These are phyloP conservation scores for Caenorhabditis wallacei DNA, from an alignment of 2,888 invertebrate genomes.

Conservation along the genomic window DNA sequence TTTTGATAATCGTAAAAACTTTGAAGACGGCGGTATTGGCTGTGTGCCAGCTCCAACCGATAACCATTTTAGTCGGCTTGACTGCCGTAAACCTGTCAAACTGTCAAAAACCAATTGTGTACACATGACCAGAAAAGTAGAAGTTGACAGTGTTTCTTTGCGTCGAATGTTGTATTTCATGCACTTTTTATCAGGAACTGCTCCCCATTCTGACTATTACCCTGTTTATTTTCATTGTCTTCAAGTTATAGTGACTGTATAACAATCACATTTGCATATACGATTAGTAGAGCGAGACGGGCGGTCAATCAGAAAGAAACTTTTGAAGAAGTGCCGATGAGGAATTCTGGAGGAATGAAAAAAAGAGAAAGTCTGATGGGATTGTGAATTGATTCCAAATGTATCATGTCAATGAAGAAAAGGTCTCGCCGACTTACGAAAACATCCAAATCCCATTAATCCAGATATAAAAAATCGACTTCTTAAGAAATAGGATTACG, in stretches of 20 bases:
- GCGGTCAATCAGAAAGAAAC: conserved; percentile 37
- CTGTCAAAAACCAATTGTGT: conserved; percentile 51
- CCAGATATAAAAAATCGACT: not conserved
- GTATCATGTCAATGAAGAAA: conserved; percentile 6
- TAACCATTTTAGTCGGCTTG: conserved; percentile 36
- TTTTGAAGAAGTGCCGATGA: conserved; percentile 51
- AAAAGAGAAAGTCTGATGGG: conserved; percentile 31
- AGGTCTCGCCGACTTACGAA: not conserved
- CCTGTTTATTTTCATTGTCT: not conserved
- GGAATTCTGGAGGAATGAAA: conserved; percentile 47
- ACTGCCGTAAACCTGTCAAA: conserved; percentile 64
- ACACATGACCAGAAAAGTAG: conserved; percentile 48
- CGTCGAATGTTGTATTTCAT: conserved; percentile 31
- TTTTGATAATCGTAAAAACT: conserved; percentile 50
- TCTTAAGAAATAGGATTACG: not conserved
- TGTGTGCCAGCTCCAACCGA: conserved; percentile 41
- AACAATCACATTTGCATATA: conserved; percentile 32
- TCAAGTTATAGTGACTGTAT: conserved; percentile 31
- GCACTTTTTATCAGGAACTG: conserved; percentile 52
- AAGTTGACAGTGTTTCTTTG: conserved; percentile 18
- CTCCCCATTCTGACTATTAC: conserved; percentile 3
- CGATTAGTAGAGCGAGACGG: conserved; percentile 61
- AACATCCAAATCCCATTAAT: not conserved
- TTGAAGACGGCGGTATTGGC: conserved; percentile 49
- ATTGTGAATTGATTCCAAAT: conserved; percentile 9